Evolutionary conservation across 2,888 invertebrate species (phyloP), one percentile per base, ranked within the genome.

Genomic region (Hipparchia semele): DNA sequence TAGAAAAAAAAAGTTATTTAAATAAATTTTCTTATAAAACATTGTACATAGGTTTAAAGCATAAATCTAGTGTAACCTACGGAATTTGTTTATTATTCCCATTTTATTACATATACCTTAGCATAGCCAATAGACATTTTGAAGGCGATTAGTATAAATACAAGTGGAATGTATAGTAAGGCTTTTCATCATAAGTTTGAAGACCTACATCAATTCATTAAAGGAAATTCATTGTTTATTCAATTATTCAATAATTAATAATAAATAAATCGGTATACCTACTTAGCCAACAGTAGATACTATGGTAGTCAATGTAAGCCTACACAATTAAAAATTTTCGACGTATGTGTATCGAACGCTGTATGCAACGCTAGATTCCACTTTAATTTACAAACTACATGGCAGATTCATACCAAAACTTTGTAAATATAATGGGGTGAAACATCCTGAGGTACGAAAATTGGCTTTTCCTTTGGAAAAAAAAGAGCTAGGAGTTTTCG

Each of bases 101-200:
- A 53, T 33, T 51, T 65, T 12, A 33, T 23, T 65, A 59, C 45
- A 68, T 72, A 39, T 68, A 72, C 45, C 69, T 59, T 65, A 71
- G 66, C 23, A 69, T 84, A 87, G 84, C 87, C 87, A 90, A 89
- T 89, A 90, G 84, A 86, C 82, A 85, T 84, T 87, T 87, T 78
- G 80, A 91, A 91, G 89, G 89, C 89, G 87, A 85, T 83, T 84
- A 68, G 79, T 80, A 84, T 88, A 91, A 92, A 91, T 91, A 92
- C 89, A 89, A 88, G 83, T 93, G 93, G 93, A 93, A 93, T 93
- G 93, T 93, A 90, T 86, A 90, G 86, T 87, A 92, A 92, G 91
- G 92, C 91, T 87, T 12, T 46, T 86, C 81, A 81, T 93, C 91
- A 92, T 93, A 93, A 93, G 92, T 88, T 85, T 85, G 83, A 88